Conservation (phyloP, 2,113 vertebrate species). For the Plestiodon gilberti region DNA sequence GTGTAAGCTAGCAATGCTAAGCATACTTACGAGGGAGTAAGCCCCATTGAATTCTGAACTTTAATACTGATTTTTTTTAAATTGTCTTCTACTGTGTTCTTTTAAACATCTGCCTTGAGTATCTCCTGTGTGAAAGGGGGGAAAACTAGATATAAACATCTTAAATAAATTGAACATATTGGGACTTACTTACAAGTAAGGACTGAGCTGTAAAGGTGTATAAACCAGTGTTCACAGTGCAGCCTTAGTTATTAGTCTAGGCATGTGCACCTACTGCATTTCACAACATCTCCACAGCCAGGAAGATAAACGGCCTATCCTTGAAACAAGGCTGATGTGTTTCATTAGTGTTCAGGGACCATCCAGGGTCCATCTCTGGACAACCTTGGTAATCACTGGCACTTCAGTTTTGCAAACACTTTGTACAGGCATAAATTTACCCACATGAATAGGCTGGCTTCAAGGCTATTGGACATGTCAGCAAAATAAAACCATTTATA, state of each 20-base stretch:
- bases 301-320: constrained; percentile 52
- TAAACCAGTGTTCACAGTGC: not conserved
- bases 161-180: no score
- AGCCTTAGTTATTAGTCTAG: constrained; percentile 4
- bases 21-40: no score
- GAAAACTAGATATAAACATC: no score
- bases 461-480: not conserved
- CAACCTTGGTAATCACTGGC: constrained; percentile 32
- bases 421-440: not conserved
- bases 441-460: not conserved
- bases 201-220: no score
- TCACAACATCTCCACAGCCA: constrained; percentile 7
- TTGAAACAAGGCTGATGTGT: constrained; percentile 43
- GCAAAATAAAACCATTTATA: not conserved
- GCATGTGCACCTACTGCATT: constrained; percentile 18
- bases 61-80: no score
- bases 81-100: no score
- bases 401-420: not conserved
- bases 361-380: constrained; percentile 46
- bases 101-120: no score
- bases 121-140: no score
- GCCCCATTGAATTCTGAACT: no score
- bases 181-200: no score
- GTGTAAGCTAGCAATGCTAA: not conserved
- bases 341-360: constrained; percentile 53